Evolutionary conservation across 2,113 vertebrate species (phyloP), one percentile per base, ranked within the genome.

Genomic region (Corythornis vintsioides): DNA sequence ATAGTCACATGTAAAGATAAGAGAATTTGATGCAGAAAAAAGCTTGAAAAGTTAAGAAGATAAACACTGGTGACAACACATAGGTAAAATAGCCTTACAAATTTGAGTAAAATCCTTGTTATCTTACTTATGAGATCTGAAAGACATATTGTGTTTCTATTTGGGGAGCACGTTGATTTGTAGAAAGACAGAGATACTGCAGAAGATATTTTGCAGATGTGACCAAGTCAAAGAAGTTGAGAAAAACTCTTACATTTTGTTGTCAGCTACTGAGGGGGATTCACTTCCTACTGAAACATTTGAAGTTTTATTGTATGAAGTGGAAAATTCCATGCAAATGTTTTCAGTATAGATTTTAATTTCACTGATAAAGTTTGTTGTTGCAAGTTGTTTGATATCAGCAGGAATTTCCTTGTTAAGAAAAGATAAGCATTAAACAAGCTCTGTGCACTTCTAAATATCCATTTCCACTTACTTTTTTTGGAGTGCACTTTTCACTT

Each of bases 401-500:
- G 42, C 18, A 89, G 60, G 74, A 74, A 93, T 74, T 90, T 88
- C 70, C 77, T 84, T 84, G 33, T 74, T 67, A 84, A 67, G 73
- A 67, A 57, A 79, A 81, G 71, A 85, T 55, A 88, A 89, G 7
- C 43, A 57, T 63, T 86, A 81, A 88, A 71, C 22, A 83, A 83
- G 22, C 53, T 59, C 33, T 38, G 11, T 48, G 56, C 35, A 77
- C 42, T 76, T 52, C 25, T 52, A 76, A 78, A 75, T 75, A 75
- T 31, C 88, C 43, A 6, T 57, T 86, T 40, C 35, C 69, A 57
- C 82, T 84, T 63, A 26, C n/a, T 52, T 72, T 82, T 63, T 60
- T 66, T 85, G 38, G 50, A 95, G 88, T 76, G 74, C 20, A 55
- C 71, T 93, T 89, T 85, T 83, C 75, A 40, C n/a, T 56, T 56